These are phyloP conservation scores for Steinernema feltiae DNA, from an alignment of 1,140 invertebrate species.

Conservation along the genomic window DNA sequence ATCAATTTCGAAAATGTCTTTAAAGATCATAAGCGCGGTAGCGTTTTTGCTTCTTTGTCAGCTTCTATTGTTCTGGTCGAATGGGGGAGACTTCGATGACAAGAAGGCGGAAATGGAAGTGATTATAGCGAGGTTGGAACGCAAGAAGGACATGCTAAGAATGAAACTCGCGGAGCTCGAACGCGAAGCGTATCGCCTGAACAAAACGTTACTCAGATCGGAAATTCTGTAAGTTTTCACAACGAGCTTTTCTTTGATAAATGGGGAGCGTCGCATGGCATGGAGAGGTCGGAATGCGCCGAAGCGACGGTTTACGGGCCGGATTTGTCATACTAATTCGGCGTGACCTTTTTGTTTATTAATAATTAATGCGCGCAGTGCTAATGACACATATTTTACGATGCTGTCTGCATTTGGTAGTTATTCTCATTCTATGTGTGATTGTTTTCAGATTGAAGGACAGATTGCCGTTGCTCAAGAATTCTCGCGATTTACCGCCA, in stretches of 20 bases:
- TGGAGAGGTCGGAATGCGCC: too few species aligned
- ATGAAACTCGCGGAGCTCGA: constrained; percentile 39
- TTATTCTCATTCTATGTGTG: not conserved
- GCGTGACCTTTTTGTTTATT: not conserved
- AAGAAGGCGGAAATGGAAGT: constrained; percentile 26
- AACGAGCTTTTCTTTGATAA: not conserved
- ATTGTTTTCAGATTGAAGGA: not conserved
- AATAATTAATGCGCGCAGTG: not conserved
- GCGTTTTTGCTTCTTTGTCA: constrained; percentile 27
- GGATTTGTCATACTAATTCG: not conserved
- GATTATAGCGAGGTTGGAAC: constrained; percentile 22
- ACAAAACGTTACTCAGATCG: constrained; percentile 35
- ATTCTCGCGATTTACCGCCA: not conserved
- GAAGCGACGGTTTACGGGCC: too few species aligned
- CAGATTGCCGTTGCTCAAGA: not conserved
- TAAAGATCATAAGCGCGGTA: constrained; percentile 36
- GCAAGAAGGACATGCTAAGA: constrained; percentile 29
- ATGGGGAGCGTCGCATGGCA: too few species aligned
- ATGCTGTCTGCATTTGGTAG: not conserved
- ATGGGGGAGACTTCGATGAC: constrained; percentile 31
- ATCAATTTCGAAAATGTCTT: not conserved
- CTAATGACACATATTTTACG: not conserved
- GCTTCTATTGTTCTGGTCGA: constrained; percentile 25
- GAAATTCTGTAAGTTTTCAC: constrained; percentile 37
- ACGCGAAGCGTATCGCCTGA: constrained; percentile 39